Evolutionary conservation across 2,888 invertebrate species (phyloP).

Genomic region (Koerneria pararmatus): DNA sequence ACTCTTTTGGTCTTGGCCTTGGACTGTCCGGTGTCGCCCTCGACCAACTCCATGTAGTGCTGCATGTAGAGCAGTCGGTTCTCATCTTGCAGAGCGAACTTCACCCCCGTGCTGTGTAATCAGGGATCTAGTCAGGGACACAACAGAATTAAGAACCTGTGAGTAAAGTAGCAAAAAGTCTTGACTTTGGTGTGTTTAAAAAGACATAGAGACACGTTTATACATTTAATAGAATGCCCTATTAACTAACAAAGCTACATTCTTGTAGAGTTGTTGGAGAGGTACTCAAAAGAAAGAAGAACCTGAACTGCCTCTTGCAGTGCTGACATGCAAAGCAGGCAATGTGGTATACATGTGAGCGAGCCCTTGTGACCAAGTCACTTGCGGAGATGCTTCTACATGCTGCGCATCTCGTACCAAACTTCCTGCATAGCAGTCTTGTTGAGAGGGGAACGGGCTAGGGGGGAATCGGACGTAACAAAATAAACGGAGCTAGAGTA

Average conservation of each 20-base stretch:
- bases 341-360: constrained; percentile 90
- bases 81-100: constrained; percentile 92
- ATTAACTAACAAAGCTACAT: no score
- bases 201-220: no score
- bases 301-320: constrained; percentile 47
- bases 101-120: constrained; percentile 66
- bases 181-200: no score
- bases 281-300: neutral
- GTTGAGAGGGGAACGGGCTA: no score
- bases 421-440: constrained; percentile 79
- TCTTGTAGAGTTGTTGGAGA: no score
- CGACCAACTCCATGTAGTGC: constrained; percentile 75
- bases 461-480: no score
- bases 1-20: constrained; percentile 87
- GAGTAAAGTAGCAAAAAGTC: no score
- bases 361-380: constrained; percentile 94
- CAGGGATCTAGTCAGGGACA: no score
- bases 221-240: no score
- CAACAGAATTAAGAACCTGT: no score
- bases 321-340: constrained; percentile 98
- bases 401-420: constrained; percentile 91
- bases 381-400: constrained; percentile 89
- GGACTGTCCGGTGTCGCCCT: constrained; percentile 52
- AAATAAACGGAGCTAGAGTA: no score
- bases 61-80: constrained; percentile 91